Evolutionary conservation across 1,140 invertebrate genomes (phyloP), one percentile per base, ranked within the genome.

Genomic region (Tribolium madens): DNA sequence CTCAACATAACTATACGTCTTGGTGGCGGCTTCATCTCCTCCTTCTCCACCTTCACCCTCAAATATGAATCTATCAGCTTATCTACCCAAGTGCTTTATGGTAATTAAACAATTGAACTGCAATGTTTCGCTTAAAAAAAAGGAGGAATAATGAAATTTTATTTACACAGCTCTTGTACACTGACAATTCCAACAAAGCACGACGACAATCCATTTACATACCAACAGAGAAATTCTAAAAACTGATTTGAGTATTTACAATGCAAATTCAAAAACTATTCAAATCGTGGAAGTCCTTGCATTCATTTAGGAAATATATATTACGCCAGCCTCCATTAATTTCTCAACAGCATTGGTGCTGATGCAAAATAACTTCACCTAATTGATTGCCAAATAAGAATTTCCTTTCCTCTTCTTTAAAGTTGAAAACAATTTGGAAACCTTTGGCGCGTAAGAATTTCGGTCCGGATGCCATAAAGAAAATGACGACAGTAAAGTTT

Each of bases 181-280:
- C 70, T 72, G 70, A 53, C 70, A 72, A 72, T 74, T 74, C 50
- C 47, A 74, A 74, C 72, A 74, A 74, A 74, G 52, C 47, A 52
- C 21, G 33, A 50, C 48, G 48, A 74, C 48, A 52, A 74, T 53
- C 72, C 48, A 74, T 74, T 74, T 74, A 74, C 72, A 74, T 74
- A 74, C 48, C 72, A 71, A 71, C 52, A 57, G 72, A 57, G 72
- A 42, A 57, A 74, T 53, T 74, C 72, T 26, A 74, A 74, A 74
- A 74, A 74, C 72, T 74, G 72, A 74, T 74, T 74, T 74, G 52
- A 52, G 47, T 53, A 74, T 74, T 74, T 74, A 57, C 72, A 57
- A 74, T 74, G 31, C 72, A 74, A 74, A 57, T 74, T 74, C 68
- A 57, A 74, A 74, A 74, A 74, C 72, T 74, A 74, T 74, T 74